Conservation (phyloP, 2,888 invertebrate species). For the Andrena haemorrhoa region DNA sequence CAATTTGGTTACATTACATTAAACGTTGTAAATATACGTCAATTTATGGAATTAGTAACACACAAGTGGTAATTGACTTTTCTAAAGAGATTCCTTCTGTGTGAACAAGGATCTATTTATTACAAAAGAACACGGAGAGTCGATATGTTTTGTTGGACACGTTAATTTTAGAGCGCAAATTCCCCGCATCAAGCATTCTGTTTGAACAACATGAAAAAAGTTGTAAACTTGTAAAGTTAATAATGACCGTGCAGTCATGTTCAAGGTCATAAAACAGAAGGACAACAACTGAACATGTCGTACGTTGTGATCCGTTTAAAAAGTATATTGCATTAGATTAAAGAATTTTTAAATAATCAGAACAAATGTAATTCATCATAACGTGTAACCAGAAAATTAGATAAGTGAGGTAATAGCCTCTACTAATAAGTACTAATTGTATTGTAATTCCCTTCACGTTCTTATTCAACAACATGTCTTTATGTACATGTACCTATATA, state of each 20-base stretch:
- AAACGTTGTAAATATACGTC: background rate
- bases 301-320: background rate
- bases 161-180: background rate
- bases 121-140: background rate
- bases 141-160: conserved; percentile 15
- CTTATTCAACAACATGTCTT: background rate
- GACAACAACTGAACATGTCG: background rate
- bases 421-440: background rate
- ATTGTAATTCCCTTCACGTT: background rate
- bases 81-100: background rate
- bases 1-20: background rate
- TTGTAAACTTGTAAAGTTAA: conserved; percentile 4
- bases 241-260: background rate
- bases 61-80: conserved; percentile 21
- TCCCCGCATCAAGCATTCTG: background rate
- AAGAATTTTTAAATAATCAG: background rate
- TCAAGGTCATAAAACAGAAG: background rate
- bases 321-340: background rate
- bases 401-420: background rate
- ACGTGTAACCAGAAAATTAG: background rate
- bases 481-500: background rate
- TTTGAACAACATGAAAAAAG: background rate
- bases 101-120: background rate
- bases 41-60: conserved; percentile 5
- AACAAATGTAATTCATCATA: background rate